Evolutionary conservation across 1,140 invertebrate species (phyloP).

Genomic region (Drosophila grimshawi): DNA sequence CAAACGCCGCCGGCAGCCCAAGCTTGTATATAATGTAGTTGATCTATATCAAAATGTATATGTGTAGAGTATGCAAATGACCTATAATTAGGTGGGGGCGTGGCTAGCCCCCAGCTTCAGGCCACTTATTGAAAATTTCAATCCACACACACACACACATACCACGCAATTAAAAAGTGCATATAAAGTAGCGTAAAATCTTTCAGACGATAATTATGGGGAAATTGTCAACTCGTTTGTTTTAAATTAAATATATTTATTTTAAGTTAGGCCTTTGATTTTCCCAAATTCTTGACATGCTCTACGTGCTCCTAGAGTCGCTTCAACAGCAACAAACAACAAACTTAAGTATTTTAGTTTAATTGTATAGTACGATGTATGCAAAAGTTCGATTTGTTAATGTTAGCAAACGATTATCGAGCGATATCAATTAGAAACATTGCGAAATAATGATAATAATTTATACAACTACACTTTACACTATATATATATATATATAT

Average conservation of each 20-base stretch:
- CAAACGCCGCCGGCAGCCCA: slow-evolving; percentile 64
- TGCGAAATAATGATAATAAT: slow-evolving; percentile 48
- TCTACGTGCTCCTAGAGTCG: slow-evolving; percentile 51
- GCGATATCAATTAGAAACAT: slow-evolving; percentile 45
- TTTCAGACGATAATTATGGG: neutral
- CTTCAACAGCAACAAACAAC: slow-evolving; percentile 28
- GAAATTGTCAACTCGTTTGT: slow-evolving; percentile 14
- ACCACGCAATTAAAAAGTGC: slow-evolving; percentile 49
- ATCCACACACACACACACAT: slow-evolving; percentile 17
- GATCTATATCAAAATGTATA: slow-evolving; percentile 35
- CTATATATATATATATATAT: slow-evolving; percentile 1
- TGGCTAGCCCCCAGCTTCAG: slow-evolving; percentile 42
- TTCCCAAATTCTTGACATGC: slow-evolving; percentile 32
- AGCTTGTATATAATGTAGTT: slow-evolving; percentile 58
- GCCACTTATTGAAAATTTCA: slow-evolving; percentile 66
- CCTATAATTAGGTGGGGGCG: slow-evolving; percentile 5
- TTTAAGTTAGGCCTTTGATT: slow-evolving; percentile 31
- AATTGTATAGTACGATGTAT: slow-evolving; percentile 39
- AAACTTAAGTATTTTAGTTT: slow-evolving; percentile 56
- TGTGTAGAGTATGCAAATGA: slow-evolving; percentile 35
- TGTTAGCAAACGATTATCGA: slow-evolving; percentile 20
- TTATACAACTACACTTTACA: slow-evolving; percentile 40
- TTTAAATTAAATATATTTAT: slow-evolving; percentile 42
- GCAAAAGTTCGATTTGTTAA: slow-evolving; percentile 36
- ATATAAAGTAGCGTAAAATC: slow-evolving; percentile 33